These are phyloP conservation scores for Eurytoma adleriae DNA, from an alignment of 2,888 invertebrate genomes.

Conservation along the genomic window DNA sequence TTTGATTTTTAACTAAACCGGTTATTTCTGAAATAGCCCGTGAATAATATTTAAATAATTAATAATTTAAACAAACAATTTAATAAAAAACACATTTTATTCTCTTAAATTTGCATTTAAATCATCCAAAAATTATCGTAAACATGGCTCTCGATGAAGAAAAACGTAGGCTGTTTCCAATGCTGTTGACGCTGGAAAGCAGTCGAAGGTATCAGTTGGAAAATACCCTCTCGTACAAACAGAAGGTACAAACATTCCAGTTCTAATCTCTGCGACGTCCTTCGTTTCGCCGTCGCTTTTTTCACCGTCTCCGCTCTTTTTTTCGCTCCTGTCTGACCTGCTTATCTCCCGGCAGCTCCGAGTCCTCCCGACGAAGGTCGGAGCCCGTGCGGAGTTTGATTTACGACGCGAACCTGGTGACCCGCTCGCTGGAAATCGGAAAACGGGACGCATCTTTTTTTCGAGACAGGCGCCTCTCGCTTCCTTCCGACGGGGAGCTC, in stretches of 20 bases:
- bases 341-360: constrained; percentile 17
- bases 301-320: neutral
- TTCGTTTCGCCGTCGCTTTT: neutral
- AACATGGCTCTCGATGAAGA: too few relatives aligned
- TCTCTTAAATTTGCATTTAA: too few relatives aligned
- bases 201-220: neutral
- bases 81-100: too few relatives aligned
- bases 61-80: too few relatives aligned
- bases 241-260: constrained; percentile 7
- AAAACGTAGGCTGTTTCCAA: neutral
- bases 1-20: too few relatives aligned
- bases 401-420: constrained; percentile 38
- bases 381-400: constrained; percentile 1
- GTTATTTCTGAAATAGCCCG: too few relatives aligned
- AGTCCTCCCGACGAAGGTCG: constrained; percentile 11
- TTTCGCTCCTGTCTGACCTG: constrained; percentile 22
- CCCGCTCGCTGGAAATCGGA: neutral
- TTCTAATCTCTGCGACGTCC: neutral
- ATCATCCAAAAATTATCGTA: too few relatives aligned
- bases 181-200: neutral
- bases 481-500: constrained; percentile 6
- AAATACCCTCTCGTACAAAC: neutral
- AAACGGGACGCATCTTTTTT: neutral
- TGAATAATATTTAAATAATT: too few relatives aligned
- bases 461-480: neutral